Evolutionary conservation across 2,113 vertebrate genomes (phyloP).

Genomic region (Apodemus speciosus): DNA sequence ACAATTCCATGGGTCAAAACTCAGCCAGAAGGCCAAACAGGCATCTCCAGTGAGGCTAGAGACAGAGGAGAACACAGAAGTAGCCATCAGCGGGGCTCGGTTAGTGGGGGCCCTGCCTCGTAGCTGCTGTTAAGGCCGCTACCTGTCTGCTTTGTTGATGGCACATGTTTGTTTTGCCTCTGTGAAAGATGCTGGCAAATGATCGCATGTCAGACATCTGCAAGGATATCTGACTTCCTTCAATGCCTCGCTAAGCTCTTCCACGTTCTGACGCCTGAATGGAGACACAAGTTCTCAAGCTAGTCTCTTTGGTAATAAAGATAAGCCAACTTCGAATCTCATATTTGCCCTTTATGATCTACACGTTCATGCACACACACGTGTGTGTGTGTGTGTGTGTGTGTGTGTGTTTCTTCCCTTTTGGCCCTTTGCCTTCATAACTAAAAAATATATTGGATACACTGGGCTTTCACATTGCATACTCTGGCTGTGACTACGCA

Average conservation of each 20-base stretch:
- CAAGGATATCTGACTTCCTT: background rate
- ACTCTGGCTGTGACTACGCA: constrained; percentile 41
- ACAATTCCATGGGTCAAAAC: constrained; percentile 71
- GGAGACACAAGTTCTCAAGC: background rate
- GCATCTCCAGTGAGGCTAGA: background rate
- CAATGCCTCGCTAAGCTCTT: background rate
- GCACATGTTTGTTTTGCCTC: constrained; percentile 29
- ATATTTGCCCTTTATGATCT: background rate
- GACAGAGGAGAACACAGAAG: background rate
- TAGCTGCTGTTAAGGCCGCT: background rate
- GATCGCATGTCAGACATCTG: constrained; percentile 44
- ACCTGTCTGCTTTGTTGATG: background rate
- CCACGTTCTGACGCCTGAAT: constrained; percentile 36
- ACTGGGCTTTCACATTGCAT: constrained; percentile 26
- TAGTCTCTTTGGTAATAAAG: constrained; percentile 22
- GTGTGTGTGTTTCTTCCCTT: background rate
- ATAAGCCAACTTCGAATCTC: constrained; percentile 36
- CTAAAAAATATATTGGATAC: background rate
- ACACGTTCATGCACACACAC: too few species aligned
- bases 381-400: background rate
- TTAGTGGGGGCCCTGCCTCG: background rate
- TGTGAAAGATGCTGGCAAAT: background rate
- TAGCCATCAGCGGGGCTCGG: background rate
- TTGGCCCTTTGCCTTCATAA: constrained; percentile 41
- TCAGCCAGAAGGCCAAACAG: constrained; percentile 52